Evolutionary conservation across 2,797 vertebrate genomes (phyloP).

Genomic region (Lithobates sylvaticus): DNA sequence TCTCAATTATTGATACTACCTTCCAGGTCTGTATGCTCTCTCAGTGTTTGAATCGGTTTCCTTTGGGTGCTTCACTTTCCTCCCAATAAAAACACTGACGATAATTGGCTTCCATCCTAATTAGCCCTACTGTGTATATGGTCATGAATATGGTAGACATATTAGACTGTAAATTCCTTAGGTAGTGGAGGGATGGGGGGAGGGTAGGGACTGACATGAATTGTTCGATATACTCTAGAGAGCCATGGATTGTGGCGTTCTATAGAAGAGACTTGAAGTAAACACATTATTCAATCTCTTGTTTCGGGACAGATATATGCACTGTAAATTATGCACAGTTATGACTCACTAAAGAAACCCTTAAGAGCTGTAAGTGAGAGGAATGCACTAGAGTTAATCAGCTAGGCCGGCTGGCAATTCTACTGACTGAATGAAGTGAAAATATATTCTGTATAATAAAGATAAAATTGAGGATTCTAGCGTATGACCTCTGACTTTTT

Average conservation of each 20-base stretch:
- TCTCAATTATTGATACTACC: background rate
- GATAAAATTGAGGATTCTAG: conserved; percentile 2
- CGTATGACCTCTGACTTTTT: conserved; percentile 35
- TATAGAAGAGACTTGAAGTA: background rate
- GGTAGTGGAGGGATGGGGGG: no score
- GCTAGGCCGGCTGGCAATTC: background rate
- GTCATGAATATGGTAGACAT: background rate
- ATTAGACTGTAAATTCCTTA: background rate
- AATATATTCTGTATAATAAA: conserved; percentile 7
- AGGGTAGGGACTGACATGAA: background rate
- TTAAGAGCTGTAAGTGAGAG: conserved; percentile 22
- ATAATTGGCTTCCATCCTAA: background rate
- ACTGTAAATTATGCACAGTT: conserved; percentile 38
- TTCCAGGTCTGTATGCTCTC: background rate
- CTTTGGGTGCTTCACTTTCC: background rate
- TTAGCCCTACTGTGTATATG: background rate
- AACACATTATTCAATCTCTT: conserved; percentile 1
- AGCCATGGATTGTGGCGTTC: background rate
- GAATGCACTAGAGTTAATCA: conserved; percentile 28
- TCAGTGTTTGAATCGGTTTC: background rate
- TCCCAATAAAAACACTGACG: background rate
- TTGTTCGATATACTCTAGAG: background rate
- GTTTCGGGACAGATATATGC: background rate
- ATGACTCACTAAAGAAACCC: conserved; percentile 30
- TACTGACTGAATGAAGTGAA: background rate